Evolutionary conservation across 2,888 invertebrate genomes (phyloP).

Genomic region (Teinopalpus imperialis): DNA sequence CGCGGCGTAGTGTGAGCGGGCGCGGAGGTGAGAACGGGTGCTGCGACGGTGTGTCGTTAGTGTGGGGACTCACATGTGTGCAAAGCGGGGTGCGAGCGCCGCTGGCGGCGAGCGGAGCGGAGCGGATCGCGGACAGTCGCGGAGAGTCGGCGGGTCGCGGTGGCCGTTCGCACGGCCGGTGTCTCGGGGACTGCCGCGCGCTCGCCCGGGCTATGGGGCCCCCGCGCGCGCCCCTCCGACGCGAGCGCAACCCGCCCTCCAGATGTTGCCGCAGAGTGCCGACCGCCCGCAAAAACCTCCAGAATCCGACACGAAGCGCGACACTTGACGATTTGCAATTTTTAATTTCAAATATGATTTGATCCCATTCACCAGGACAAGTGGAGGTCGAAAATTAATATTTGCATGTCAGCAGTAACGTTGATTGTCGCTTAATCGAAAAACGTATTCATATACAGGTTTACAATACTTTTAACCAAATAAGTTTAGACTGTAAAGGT

Average conservation of each 20-base stretch:
- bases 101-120: conserved; percentile 45
- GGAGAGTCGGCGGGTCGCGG: conserved; percentile 54
- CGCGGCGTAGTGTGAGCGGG: conserved; percentile 32
- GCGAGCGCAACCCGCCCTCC: conserved; percentile 68
- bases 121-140: conserved; percentile 41
- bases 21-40: conserved; percentile 35
- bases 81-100: conserved; percentile 55
- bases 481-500: too few species aligned
- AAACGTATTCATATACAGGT: too few species aligned
- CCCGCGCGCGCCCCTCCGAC: conserved; percentile 47
- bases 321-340: conserved; percentile 26
- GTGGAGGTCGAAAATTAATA: conserved; percentile 8
- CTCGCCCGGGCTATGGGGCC: conserved; percentile 63
- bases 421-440: too few species aligned
- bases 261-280: conserved; percentile 46
- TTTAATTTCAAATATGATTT: conserved; percentile 23
- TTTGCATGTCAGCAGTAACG: too few species aligned
- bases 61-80: conserved; percentile 67
- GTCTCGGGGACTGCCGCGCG: conserved; percentile 78
- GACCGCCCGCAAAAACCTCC: conserved; percentile 50
- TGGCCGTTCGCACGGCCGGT: conserved; percentile 80
- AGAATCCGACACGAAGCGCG: conserved; percentile 39
- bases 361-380: not conserved
- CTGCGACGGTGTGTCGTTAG: conserved; percentile 28
- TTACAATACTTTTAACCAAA: too few species aligned